Base-by-base conservation (phyloP, 2,113 vertebrate genomes). In the Apodemus sylvaticus region DNA sequence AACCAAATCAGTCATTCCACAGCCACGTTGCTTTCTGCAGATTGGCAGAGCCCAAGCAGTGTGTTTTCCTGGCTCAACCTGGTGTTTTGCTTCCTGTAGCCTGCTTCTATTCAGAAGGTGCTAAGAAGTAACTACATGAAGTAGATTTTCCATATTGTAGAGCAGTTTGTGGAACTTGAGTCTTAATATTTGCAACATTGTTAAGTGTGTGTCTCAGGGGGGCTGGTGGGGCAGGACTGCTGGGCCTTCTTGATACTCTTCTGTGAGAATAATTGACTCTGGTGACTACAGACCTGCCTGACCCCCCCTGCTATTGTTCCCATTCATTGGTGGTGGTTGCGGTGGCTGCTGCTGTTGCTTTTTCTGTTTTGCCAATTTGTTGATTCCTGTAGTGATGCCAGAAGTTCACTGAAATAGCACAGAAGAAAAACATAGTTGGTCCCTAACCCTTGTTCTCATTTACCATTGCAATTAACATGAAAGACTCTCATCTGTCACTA, bases 381-480 rank as follows among this genome's bases (percentile, higher is more conserved):
- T 74, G 81, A 53, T 89, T 95, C 90, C 93, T 95, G 60, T 73
- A 70, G 22, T 48, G 77, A 79, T 91, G 82, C 68, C 64, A 77
- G 7, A n/a, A 93, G 71, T 90, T 96, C 66, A 31, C 70, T 86
- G 39, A 94, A 85, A 86, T 53, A 17, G 60, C 29, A 24, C 53
- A 90, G 51, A 24, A 74, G 71, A 74, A 91, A 97, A 86, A 71
- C 42, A 20, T 74, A 39, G 16, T 90, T 89, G 45, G 51, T 92
- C 90, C 92, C 64, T 94, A 74, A 85, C 58, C 60, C 82, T 96
- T 85, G n/a, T 88, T 96, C 93, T 94, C 71, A 90, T 76, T 96
- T 94, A 70, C 70, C 34, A 92, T 17, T 55, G 81, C 92, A 93
- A 82, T 86, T 68, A 91, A 51, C 86, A 70, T 39, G 17, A 51